Evolutionary conservation across 2,797 vertebrate species (phyloP).

Genomic region (Brotula barbata): DNA sequence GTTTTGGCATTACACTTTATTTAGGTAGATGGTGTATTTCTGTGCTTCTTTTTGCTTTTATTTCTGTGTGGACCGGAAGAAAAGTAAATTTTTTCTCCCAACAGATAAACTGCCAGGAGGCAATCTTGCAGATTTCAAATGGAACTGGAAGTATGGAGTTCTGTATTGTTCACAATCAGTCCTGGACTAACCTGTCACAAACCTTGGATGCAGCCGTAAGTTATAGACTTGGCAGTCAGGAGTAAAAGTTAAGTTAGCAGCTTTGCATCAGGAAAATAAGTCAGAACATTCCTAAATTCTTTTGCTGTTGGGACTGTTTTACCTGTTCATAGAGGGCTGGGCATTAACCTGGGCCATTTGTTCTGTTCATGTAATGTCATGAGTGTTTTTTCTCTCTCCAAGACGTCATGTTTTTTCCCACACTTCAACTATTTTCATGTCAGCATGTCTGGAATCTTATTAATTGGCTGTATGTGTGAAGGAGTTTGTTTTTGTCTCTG

Average conservation of each 20-base stretch:
- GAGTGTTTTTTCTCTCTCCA: background rate
- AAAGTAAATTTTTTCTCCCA: slow-evolving; percentile 22
- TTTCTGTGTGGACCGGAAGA: background rate
- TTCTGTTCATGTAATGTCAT: background rate
- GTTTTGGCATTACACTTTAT: too few relatives aligned
- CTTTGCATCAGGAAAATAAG: too few relatives aligned
- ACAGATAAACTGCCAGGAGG: slow-evolving; percentile 86
- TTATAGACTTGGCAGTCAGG: slow-evolving; percentile 12
- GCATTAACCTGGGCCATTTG: background rate
- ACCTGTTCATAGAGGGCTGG: too few relatives aligned
- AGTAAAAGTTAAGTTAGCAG: too few relatives aligned
- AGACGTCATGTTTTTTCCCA: too few relatives aligned
- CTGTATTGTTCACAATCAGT: slow-evolving; percentile 86
- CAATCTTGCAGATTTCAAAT: slow-evolving; percentile 81
- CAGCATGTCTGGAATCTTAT: too few relatives aligned
- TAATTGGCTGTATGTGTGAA: too few relatives aligned
- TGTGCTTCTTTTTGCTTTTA: background rate
- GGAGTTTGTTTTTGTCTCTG: too few relatives aligned
- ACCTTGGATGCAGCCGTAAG: slow-evolving; percentile 85
- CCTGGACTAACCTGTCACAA: slow-evolving; percentile 80
- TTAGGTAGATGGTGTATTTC: background rate
- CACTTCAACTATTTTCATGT: too few relatives aligned
- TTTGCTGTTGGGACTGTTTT: background rate
- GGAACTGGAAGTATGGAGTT: slow-evolving; percentile 77
- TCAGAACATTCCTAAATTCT: too few relatives aligned